Evolutionary conservation across 2,113 vertebrate species (phyloP).

Genomic region (Podarcis muralis): DNA sequence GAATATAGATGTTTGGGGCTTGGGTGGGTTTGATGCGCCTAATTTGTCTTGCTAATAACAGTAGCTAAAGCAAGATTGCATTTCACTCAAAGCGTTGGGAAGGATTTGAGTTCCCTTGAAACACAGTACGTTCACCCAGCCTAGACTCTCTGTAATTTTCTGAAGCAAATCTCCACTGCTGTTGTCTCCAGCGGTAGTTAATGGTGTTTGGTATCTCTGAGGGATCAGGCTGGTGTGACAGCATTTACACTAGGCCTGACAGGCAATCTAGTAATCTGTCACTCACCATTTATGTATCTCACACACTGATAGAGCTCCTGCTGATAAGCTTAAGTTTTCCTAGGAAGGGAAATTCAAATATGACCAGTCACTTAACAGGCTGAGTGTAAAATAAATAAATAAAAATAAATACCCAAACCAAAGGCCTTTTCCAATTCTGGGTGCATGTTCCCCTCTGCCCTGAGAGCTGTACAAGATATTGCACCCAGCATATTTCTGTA

Average conservation of each 20-base stretch:
- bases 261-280: constrained; percentile 8
- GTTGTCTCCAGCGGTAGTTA: background rate
- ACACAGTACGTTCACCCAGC: background rate
- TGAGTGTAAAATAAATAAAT: background rate
- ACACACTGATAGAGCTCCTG: background rate
- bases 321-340: background rate
- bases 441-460: background rate
- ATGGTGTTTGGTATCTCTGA: background rate
- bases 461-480: background rate
- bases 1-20: background rate
- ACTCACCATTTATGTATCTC: background rate
- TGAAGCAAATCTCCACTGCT: background rate
- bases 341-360: background rate
- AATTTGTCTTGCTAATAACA: background rate
- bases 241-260: background rate
- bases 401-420: background rate
- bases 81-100: background rate
- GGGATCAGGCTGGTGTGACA: background rate
- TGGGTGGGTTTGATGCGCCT: background rate
- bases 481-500: too few relatives aligned
- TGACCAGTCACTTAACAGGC: background rate
- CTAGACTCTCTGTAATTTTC: background rate
- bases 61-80: background rate
- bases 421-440: background rate
- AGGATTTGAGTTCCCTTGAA: background rate